Base-by-base conservation (phyloP, 2,113 vertebrate species). In the Stegastes partitus region DNA sequence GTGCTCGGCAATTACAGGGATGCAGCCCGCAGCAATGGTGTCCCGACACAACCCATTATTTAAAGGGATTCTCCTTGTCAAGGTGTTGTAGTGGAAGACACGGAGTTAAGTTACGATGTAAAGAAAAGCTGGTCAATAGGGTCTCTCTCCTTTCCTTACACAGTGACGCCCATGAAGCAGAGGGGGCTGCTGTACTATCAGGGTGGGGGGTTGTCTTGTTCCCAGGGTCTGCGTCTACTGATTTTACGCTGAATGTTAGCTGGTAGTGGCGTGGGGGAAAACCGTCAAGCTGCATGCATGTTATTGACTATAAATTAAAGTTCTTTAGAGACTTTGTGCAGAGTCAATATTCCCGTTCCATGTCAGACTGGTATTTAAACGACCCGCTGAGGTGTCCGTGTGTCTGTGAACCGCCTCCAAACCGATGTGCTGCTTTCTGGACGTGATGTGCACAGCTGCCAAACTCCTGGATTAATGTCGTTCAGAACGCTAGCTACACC, bases 81-180 rank as follows among this genome's bases (percentile, higher is more conserved):
- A 81, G 79, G 82, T 86, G 86, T 91, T 82, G 79, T 68, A 62
- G 79, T 68, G 85, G 79, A 83, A 78, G 87, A 73, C 57, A 84
- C 66, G 85, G 91, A 90, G 89, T 94, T 92, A 74, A 87, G 79
- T 94, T 93, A 90, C 92, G 37, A 75, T 76, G 82, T 79, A 91
- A 90, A 93, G 87, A 91, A 88, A 87, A 81, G 74, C 68, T 76
- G 1, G 67, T 69, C 87, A 87, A 82, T 86, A 83, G 85, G 80
- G 81, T 86, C 83, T 82, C 74, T 84, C 77, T 85, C 73, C 76
- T 90, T 86, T 87, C 86, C 88, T 90, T 91, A 91, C 74, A 89
- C 85, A 79, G 67, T 93, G 90, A 93, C 91, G 90, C 50, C 19
- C 5, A 21, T 22, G 68, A 49, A 80, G 68, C 45, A 68, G 47